Base-by-base conservation (phyloP, 2,113 vertebrate species). In the Hepsetus odoe region DNA sequence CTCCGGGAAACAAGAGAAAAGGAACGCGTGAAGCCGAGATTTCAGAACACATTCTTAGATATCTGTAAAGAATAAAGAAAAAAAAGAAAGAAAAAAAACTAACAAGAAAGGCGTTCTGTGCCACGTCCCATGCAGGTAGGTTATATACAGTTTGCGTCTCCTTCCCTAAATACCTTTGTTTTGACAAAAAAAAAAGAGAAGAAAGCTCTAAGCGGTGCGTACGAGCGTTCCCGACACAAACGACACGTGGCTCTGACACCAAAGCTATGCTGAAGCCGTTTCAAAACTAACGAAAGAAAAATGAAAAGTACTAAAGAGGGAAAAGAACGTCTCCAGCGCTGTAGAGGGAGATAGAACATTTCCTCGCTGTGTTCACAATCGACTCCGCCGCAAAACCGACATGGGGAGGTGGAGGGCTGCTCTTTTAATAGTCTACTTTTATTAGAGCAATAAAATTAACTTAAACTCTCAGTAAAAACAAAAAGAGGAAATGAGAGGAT, bases 401-500 rank as follows among this genome's bases (percentile, higher is more conserved):
- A 91, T 96, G 96, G 94, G 95, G 94, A 93, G 67, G 4, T n/a
- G 2, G 32, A 94, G 94, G 94, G 93, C 24, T 9, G 6, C n/a
- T 80, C 65, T 95, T 95, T 94, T 94, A 95, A 96, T 95, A 90
- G 85, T 91, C 92, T 93, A 93, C 83, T 93, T 95, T 96, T 95
- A 95, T 96, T 97, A 96, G 95, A 97, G n/a, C n/a, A n/a, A 97
- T 98, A 98, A 95, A 97, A 98, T 96, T 96, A 96, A 97, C 92
- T 98, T 78, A 90, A 95, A 93, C 93, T 92, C 91, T 93, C 95
- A 95, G 93, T 80, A 83, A 83, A 92, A 91, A 95, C 95, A 95
- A 83, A 73, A 62, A 58, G 96, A 95, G 73, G 33, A 46, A 33
- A 78, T n/a, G n/a, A 68, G 85, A 82, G 85, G 78, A 64, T 61